Evolutionary conservation across 2,888 invertebrate species (phyloP).

Genomic region (Seira sanloemensis): DNA sequence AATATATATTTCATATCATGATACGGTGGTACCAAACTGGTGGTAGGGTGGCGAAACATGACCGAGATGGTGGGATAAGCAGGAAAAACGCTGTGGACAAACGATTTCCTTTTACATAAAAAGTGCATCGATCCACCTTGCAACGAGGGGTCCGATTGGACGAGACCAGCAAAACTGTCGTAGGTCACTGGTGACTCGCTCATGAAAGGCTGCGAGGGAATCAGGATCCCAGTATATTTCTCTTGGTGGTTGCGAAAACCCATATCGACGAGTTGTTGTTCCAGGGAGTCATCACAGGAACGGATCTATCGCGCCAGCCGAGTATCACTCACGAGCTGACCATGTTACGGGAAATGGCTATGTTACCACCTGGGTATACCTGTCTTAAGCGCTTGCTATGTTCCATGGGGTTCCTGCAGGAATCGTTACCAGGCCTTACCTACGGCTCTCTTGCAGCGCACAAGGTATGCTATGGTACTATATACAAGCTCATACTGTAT

Average conservation of each 20-base stretch:
- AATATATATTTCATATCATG: slow-evolving; percentile 14
- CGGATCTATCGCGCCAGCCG: background rate
- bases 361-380: slow-evolving; percentile 42
- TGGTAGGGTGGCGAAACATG: slow-evolving; percentile 33
- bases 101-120: slow-evolving; percentile 60
- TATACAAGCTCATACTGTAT: background rate
- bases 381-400: slow-evolving; percentile 57
- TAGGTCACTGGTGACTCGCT: slow-evolving; percentile 54
- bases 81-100: slow-evolving; percentile 47
- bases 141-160: slow-evolving; percentile 48
- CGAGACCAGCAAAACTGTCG: slow-evolving; percentile 47
- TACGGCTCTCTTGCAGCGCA: slow-evolving; percentile 2
- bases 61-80: slow-evolving; percentile 57
- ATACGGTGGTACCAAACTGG: background rate
- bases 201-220: slow-evolving; percentile 38
- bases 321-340: slow-evolving; percentile 35
- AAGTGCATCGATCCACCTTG: slow-evolving; percentile 48
- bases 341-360: slow-evolving; percentile 49
- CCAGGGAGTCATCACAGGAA: slow-evolving; percentile 13
- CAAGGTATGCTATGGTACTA: slow-evolving; percentile 16
- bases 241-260: background rate
- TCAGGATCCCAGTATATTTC: slow-evolving; percentile 59
- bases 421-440: slow-evolving; percentile 28
- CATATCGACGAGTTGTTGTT: slow-evolving; percentile 36
- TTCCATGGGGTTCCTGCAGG: slow-evolving; percentile 53